Evolutionary conservation across 1,140 invertebrate genomes (phyloP).

Genomic region (Lepidostoma basale): DNA sequence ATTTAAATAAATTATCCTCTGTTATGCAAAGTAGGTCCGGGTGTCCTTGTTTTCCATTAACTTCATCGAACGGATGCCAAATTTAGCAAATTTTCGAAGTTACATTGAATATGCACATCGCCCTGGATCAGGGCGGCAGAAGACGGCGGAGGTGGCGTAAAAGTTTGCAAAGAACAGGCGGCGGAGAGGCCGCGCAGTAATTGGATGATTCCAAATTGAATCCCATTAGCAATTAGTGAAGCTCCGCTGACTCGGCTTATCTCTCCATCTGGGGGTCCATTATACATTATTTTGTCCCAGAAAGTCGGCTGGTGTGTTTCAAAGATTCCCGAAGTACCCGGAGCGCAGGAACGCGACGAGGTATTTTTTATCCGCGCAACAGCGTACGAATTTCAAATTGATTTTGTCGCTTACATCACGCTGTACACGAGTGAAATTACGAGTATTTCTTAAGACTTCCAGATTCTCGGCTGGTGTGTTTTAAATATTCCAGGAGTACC

Average conservation of each 20-base stretch:
- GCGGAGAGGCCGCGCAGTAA: conserved; percentile 28
- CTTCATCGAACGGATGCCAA: not conserved
- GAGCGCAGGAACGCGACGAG: not conserved
- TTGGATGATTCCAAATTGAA: conserved; percentile 46
- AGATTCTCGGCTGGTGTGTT: no score
- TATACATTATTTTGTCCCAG: conserved; percentile 41
- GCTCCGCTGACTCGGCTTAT: conserved; percentile 44
- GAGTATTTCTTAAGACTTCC: no score
- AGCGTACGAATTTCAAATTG: not conserved
- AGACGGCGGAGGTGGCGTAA: conserved; percentile 11
- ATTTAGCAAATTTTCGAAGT: not conserved
- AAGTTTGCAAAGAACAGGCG: conserved; percentile 21
- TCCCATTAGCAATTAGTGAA: conserved; percentile 46
- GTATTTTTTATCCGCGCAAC: not conserved
- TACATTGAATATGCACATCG: conserved; percentile 3
- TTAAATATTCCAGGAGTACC: no score
- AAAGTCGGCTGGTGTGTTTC: not conserved
- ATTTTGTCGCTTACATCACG: not conserved
- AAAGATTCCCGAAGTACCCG: not conserved
- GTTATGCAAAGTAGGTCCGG: no score
- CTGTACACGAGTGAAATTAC: no score
- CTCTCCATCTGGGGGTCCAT: conserved; percentile 41
- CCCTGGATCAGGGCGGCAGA: conserved; percentile 3
- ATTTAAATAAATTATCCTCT: no score
- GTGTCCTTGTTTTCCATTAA: no score